Evolutionary conservation across 2,113 vertebrate species (phyloP).

Genomic region (Neogale vison): DNA sequence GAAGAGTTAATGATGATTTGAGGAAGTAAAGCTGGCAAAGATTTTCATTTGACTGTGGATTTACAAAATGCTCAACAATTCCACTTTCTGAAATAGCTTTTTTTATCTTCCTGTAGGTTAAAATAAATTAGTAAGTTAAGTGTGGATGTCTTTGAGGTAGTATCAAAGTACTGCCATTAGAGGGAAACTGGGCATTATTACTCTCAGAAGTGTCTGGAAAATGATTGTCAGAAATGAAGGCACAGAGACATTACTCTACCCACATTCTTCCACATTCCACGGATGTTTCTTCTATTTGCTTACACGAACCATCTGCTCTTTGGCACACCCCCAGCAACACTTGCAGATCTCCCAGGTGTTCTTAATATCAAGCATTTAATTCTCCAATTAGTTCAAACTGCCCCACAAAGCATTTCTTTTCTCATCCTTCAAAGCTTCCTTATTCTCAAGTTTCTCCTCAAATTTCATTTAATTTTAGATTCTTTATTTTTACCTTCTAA

Average conservation of each 20-base stretch:
- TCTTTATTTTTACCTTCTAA: background rate
- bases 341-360: background rate
- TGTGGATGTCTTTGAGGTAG: background rate
- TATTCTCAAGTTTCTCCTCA: background rate
- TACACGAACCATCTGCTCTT: background rate
- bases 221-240: background rate
- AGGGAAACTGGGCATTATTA: background rate
- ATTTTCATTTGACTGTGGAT: background rate
- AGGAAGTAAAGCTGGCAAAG: background rate
- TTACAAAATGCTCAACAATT: background rate
- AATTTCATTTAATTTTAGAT: background rate
- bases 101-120: background rate
- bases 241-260: background rate
- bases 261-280: background rate
- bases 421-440: background rate
- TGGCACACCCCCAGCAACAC: background rate
- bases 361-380: background rate
- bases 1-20: background rate
- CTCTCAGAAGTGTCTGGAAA: background rate
- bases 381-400: background rate
- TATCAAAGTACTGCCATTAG: background rate
- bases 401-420: background rate
- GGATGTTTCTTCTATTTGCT: background rate
- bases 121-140: background rate
- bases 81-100: background rate